Conservation (phyloP, 23 tunicate species). For the Trididemnum clinides region DNA sequence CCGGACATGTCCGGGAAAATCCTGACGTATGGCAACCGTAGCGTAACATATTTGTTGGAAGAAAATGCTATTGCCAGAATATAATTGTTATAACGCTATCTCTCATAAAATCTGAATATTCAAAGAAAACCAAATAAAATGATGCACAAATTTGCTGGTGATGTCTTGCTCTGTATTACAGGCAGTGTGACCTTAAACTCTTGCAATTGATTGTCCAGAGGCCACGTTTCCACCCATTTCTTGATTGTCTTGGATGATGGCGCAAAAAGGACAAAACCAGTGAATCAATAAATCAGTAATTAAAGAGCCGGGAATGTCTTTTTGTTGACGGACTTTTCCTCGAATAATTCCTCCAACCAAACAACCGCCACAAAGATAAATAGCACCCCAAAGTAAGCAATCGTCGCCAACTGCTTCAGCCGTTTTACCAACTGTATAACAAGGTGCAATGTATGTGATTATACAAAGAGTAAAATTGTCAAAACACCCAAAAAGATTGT, state of each 20-base stretch:
- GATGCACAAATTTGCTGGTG: no score
- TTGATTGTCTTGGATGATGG: slow-evolving; percentile 63
- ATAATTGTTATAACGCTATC: no score
- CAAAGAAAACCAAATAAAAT: no score
- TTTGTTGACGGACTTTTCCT: slow-evolving; percentile 55
- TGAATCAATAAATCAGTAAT: slow-evolving; percentile 60
- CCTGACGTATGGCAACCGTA: no score
- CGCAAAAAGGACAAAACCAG: slow-evolving; percentile 60
- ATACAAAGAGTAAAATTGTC: slow-evolving; percentile 78
- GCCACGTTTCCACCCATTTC: slow-evolving; percentile 13
- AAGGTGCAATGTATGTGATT: slow-evolving; percentile 57
- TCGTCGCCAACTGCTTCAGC: slow-evolving; percentile 75
- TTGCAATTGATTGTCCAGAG: not conserved
- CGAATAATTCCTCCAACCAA: slow-evolving; percentile 72
- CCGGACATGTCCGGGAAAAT: no score
- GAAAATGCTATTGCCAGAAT: no score
- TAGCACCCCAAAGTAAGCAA: slow-evolving; percentile 49
- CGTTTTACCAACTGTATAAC: slow-evolving; percentile 74
- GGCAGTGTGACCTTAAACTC: no score
- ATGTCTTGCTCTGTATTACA: no score
- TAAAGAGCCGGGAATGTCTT: slow-evolving; percentile 46
- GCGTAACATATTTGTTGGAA: no score
- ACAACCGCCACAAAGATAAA: slow-evolving; percentile 59
- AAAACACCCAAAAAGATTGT: slow-evolving; percentile 69
- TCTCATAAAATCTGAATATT: no score